Percentiles rank a stretch among this genome's conserved stretches.
phyloP scores from a whole-genome alignment of 2,113 vertebrate genomes.

The Callaeas wilsoni region DNA sequence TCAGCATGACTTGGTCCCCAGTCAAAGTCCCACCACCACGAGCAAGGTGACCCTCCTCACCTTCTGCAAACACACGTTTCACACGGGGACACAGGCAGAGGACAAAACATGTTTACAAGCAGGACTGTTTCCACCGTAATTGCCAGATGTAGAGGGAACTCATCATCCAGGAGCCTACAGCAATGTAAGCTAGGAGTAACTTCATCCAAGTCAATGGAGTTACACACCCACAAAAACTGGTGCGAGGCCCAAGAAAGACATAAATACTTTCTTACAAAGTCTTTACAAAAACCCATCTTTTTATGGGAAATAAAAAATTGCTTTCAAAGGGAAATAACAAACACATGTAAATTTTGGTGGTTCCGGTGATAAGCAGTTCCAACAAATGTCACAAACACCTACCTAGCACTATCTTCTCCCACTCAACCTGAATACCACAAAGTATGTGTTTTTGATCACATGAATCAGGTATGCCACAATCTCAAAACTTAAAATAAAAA shows the following conservation, averaged over 20 bases:
- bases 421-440: conserved; percentile 58
- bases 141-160: neutral
- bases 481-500: conserved; percentile 18
- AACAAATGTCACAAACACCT: conserved; percentile 68
- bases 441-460: conserved; percentile 40
- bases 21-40: neutral
- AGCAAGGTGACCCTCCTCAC: neutral
- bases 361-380: conserved; percentile 61
- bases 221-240: neutral
- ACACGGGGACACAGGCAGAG: neutral
- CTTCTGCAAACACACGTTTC: neutral
- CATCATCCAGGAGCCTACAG: neutral
- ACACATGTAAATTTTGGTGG: conserved; percentile 64
- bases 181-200: neutral
- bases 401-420: conserved; percentile 45
- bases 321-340: conserved; percentile 69
- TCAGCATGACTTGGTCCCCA: neutral
- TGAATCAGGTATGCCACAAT: conserved; percentile 37
- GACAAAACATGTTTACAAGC: neutral
- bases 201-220: neutral
- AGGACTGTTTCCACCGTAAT: neutral
- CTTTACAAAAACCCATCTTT: conserved; percentile 35
- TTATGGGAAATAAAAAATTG: conserved; percentile 65
- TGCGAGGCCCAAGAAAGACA: neutral
- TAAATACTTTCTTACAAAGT: neutral